Evolutionary conservation across 2,888 invertebrate genomes (phyloP), one percentile per base, ranked within the genome.

Genomic region (Auanema freiburgensis): DNA sequence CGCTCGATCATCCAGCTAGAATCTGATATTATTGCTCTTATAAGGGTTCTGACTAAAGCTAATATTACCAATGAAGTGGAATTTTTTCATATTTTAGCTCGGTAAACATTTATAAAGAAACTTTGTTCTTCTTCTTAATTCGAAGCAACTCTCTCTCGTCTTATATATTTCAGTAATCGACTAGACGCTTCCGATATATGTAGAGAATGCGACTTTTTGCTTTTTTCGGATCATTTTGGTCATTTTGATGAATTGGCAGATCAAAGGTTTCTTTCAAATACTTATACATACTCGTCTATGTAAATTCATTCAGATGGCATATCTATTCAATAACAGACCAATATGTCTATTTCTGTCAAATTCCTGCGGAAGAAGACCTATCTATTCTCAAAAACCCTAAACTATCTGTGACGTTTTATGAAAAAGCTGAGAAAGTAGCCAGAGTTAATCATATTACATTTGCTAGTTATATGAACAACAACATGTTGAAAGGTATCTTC

Each of bases 361-460:
- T 65, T 41, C 46, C 59, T 4, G 42, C 66, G 18, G 51, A 51
- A 8, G 63, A 66, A 23, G 50, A 51, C 1, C 63, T 64, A 33
- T 53, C 58, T 16, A 59, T 69, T 42, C 57, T 66, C 16, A 61
- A 64, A 18, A 60, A 56, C 41, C 64, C 67, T 4, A 67, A 67
- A 16, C 40, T 67, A 1, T 49, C 67, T 0, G 52, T 54, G 10
- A 67, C 49, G 46, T 49, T 72, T 1, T 66, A 58, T 43, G 59
- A 63, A 43, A 63, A 69, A 14, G 66, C 65, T 5, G 69, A 72
- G 16, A 67, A 67, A 25, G 40, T 72, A 40, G 72, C 72, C 10
- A 54, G 72, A 23, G 63, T 69, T 16, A 56, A 65, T 5, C 18
- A 67, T 2, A 69, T 67, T 12, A 57, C 57, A 12, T 72, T 72